A percentile compares a stretch with the other conserved stretches of the same genome.
phyloP scores from a whole-genome alignment of 2,797 vertebrate species.

The Sebastes jordani region DNA sequence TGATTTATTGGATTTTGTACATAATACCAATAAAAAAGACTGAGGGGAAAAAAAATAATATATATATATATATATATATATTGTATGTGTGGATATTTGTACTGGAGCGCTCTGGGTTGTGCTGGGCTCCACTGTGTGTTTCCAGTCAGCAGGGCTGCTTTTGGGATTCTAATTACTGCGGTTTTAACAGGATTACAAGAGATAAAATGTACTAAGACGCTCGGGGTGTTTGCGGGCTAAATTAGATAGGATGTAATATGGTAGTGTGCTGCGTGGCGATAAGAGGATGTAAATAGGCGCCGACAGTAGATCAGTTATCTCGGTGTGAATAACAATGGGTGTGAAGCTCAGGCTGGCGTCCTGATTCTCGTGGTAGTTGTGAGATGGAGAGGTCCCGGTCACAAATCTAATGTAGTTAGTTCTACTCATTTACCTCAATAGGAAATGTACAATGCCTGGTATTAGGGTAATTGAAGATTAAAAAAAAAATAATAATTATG shows the following conservation, averaged over 20 bases:
- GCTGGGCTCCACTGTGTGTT: conserved; percentile 4
- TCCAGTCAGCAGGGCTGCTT: conserved; percentile 21
- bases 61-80: too few species aligned
- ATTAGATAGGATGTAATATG: conserved; percentile 72
- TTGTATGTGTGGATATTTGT: too few species aligned
- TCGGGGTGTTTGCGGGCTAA: conserved; percentile 54
- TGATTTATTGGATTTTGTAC: too few species aligned
- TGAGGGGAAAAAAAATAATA: too few species aligned
- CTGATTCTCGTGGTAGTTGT: background rate
- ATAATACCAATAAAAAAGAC: too few species aligned
- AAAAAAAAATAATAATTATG: too few species aligned
- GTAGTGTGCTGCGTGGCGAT: conserved; percentile 56
- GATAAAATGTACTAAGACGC: conserved; percentile 67
- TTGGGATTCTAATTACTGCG: conserved; percentile 60
- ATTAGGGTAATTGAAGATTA: too few species aligned
- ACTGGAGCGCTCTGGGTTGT: background rate
- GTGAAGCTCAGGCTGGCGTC: background rate
- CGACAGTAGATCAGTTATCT: conserved; percentile 46
- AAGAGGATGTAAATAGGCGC: conserved; percentile 47
- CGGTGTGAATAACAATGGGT: conserved; percentile 32
- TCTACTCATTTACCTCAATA: too few species aligned
- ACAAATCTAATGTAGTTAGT: too few species aligned
- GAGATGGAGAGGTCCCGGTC: too few species aligned
- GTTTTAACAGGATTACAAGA: conserved; percentile 79
- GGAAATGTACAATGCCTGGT: too few species aligned